Evolutionary conservation across 2,888 invertebrate species (phyloP), one percentile per base, ranked within the genome.

Genomic region (Serrognathus titanus): DNA sequence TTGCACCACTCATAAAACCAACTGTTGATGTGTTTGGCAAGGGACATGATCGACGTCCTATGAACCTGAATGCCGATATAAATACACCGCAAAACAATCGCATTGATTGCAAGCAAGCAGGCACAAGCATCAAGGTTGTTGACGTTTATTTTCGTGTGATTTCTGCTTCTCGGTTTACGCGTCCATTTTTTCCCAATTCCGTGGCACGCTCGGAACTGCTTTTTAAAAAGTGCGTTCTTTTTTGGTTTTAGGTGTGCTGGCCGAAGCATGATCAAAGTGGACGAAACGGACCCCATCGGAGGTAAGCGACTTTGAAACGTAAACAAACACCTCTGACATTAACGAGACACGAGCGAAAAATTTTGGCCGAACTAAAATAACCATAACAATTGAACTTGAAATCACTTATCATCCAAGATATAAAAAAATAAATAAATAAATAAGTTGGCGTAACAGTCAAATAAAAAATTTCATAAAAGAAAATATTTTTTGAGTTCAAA

Each of bases 211-310:
- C 39, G 3, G 16, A 13, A 3, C 13, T 43, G 16, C n/a, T n/a
- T n/a, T 41, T 41, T 11, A 11, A 36, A 41, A 40, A 36, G 11
- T 38, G n/a, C 12, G 50, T 50, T 50, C 24, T 31, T 49, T 12
- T 46, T 55, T 46, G 24, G 16, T 50, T 9, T 55, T 57, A 53
- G 46, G 51, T 60, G 57, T 57, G 45, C 49, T 53, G 53, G 47
- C 38, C 54, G 45, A 73, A 80, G 80, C 69, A 92, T 93, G 92
- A 92, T 93, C 78, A 89, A 89, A 78, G 93, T 94, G 59, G 93
- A 93, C 78, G 94, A 94, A 78, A 87, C 87, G 67, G 93, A 93
- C 79, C 93, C 93, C 64, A 87, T 92, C 69, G 92, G 92, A 80
- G 92, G 93, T 93, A 83, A 88, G 87, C 47, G 24, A 6, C 24